Base-by-base conservation (phyloP, 2,113 vertebrate genomes). In the Collichthys lucidus region DNA sequence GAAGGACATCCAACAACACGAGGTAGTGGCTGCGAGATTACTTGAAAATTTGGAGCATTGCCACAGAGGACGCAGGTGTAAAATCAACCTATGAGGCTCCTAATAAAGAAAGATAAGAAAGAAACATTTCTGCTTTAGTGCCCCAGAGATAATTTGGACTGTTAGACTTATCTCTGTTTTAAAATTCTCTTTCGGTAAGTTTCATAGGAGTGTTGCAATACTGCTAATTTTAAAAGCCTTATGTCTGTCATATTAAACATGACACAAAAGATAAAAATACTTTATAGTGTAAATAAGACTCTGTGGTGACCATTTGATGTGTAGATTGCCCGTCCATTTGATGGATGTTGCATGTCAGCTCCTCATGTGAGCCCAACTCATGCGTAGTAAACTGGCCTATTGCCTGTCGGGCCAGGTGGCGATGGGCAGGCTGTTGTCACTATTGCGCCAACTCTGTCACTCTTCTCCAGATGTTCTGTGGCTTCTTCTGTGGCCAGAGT, bases 251-350 rank as follows among this genome's bases (percentile, higher is more conserved):
- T 53, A 46, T 80, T 24, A 60, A 75, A 29, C 47, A 64, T n/a
- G 2, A 40, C n/a, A 49, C 66, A 70, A 84, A 66, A 78, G 53
- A 35, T 11, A 62, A 16, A 9, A 62, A 57, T 15, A 79, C 88
- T 90, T 91, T 82, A 74, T 80, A 85, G 86, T 90, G 84, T 84
- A 82, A 90, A 92, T 89, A 83, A 77, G 84, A 66, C 61, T 49
- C 3, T 0, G 26, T 47, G 42, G 55, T 29, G 53, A 75, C 66
- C 65, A 88, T 93, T 92, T 94, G 92, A 94, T 90, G 80, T 92
- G 85, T 64, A 84, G 80, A 89, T 72, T 63, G 42, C 64, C 44
- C 20, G 50, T 73, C 68, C 22, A 19, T 82, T 68, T 91, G 89
- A 91, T 91, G 74, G 86, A 88, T 91, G 73, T 24, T 73, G 44